These are phyloP conservation scores for Neoascia interrupta DNA, from an alignment of 2,888 invertebrate species.

Conservation along the genomic window DNA sequence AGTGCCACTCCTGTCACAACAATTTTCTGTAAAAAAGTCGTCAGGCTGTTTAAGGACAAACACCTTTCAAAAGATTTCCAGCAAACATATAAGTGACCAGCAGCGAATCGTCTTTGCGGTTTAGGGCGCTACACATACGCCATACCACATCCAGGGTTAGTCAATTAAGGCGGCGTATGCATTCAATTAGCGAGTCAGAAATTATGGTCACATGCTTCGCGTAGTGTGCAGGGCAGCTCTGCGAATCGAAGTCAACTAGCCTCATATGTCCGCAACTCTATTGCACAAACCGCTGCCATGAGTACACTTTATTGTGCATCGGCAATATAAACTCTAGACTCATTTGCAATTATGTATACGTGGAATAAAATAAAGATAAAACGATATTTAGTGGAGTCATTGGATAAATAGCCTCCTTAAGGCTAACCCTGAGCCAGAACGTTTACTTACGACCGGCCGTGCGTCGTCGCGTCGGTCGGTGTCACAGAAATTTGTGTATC, in stretches of 20 bases:
- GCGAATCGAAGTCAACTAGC: constrained; percentile 27
- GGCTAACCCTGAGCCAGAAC: too few relatives aligned
- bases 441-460: too few relatives aligned
- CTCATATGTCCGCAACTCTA: constrained; percentile 33
- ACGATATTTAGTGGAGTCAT: constrained; percentile 41
- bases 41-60: constrained; percentile 40
- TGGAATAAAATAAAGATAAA: constrained; percentile 15
- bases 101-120: constrained; percentile 13
- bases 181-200: constrained; percentile 54
- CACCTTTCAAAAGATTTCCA: constrained; percentile 40
- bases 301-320: constrained; percentile 52
- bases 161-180: constrained; percentile 35
- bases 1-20: constrained; percentile 43
- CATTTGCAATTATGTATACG: constrained; percentile 29
- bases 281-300: constrained; percentile 38
- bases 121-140: constrained; percentile 9
- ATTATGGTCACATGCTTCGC: constrained; percentile 43
- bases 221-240: neutral
- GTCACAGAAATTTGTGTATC: too few relatives aligned
- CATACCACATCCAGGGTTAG: constrained; percentile 12
- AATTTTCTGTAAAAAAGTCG: constrained; percentile 13
- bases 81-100: neutral
- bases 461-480: too few relatives aligned
- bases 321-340: constrained; percentile 46
- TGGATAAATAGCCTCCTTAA: too few relatives aligned